Evolutionary conservation across 2,888 invertebrate genomes (phyloP).

Genomic region (Microctonus aethiopoides): DNA sequence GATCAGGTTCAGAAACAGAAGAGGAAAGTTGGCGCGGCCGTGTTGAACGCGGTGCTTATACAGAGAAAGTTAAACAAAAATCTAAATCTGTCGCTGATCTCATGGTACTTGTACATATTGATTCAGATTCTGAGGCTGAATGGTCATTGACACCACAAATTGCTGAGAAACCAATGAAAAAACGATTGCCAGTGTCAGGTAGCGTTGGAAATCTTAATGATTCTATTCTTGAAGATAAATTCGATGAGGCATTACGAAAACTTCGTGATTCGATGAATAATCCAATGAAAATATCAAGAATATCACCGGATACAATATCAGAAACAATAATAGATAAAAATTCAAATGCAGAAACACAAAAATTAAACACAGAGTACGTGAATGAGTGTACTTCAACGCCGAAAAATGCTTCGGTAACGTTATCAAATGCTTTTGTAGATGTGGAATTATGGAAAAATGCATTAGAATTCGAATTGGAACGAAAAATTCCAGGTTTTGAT

Average conservation of each 20-base stretch:
- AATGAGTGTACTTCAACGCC: conserved; percentile 39
- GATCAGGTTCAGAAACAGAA: conserved; percentile 73
- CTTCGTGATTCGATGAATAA: conserved; percentile 59
- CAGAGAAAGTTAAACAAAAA: conserved; percentile 75
- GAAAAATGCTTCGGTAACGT: conserved; percentile 25
- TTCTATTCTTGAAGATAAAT: conserved; percentile 68
- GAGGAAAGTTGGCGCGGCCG: conserved; percentile 74
- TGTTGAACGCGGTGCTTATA: conserved; percentile 72
- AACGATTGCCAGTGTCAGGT: conserved; percentile 65
- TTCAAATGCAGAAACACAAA: neutral
- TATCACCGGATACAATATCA: conserved; percentile 30
- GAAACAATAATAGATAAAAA: neutral
- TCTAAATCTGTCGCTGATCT: conserved; percentile 76
- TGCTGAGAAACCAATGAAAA: conserved; percentile 55
- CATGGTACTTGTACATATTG: conserved; percentile 76
- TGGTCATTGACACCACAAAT: conserved; percentile 65
- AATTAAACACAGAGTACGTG: neutral
- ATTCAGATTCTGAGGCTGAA: conserved; percentile 73
- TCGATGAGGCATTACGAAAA: conserved; percentile 70
- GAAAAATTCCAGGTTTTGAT: conserved; percentile 50
- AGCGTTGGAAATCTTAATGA: conserved; percentile 72
- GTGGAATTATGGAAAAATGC: conserved; percentile 58
- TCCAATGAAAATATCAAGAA: conserved; percentile 36
- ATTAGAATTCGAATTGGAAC: conserved; percentile 54
- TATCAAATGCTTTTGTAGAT: conserved; percentile 51